Evolutionary conservation across 2,797 vertebrate species (phyloP).

Genomic region (Harpagifer antarcticus): DNA sequence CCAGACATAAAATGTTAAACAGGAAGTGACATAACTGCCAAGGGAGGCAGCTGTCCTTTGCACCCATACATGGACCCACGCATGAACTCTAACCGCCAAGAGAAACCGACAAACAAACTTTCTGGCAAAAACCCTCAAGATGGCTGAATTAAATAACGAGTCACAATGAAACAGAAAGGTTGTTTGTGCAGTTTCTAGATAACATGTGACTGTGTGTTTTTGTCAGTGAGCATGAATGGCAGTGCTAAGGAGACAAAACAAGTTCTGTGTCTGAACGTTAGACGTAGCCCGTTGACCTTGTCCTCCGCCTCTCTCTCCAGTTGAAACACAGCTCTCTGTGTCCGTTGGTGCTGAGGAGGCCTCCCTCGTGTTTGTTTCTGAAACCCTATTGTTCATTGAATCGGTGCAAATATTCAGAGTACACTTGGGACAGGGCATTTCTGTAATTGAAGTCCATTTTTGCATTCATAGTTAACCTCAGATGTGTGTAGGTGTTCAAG

Average conservation of each 20-base stretch:
- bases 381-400: constrained; percentile 53
- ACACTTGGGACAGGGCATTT: constrained; percentile 3
- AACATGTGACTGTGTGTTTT: constrained; percentile 24
- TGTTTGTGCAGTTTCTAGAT: constrained; percentile 25
- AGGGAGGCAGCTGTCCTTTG: constrained; percentile 41
- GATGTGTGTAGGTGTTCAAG: neutral
- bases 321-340: constrained; percentile 57
- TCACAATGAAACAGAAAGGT: constrained; percentile 28
- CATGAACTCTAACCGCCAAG: constrained; percentile 15
- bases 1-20: constrained; percentile 11
- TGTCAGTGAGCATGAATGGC: constrained; percentile 4
- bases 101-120: constrained; percentile 29
- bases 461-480: constrained; percentile 12
- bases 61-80: neutral
- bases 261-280: constrained; percentile 45
- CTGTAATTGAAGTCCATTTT: neutral
- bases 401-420: constrained; percentile 10
- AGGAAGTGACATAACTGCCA: constrained; percentile 39
- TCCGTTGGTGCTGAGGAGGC: constrained; percentile 40
- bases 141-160: constrained; percentile 38
- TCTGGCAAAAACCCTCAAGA: constrained; percentile 8
- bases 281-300: constrained; percentile 14
- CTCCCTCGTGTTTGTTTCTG: constrained; percentile 49
- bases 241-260: constrained; percentile 45
- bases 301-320: constrained; percentile 48